Evolutionary conservation across 2,797 vertebrate species (phyloP).

Genomic region (Centropyge bicolor): DNA sequence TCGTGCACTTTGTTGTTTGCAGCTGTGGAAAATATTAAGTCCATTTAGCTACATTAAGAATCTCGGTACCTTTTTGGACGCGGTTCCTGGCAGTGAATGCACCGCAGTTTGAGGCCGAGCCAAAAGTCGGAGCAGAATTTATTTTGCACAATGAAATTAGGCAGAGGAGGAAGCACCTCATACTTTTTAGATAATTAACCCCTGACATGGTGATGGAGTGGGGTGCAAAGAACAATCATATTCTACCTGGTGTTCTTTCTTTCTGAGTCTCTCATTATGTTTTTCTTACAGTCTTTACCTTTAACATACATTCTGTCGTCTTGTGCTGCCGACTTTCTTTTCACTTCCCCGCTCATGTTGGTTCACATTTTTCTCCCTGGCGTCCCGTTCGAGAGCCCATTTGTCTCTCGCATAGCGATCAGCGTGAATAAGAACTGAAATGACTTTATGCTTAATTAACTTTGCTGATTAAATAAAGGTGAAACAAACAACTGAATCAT

Average conservation of each 20-base stretch:
- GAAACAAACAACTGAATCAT: background rate
- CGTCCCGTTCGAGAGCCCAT: background rate
- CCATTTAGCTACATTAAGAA: constrained; percentile 60
- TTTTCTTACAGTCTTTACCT: background rate
- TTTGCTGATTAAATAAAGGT: constrained; percentile 4
- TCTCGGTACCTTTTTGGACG: constrained; percentile 43
- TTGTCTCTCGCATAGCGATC: background rate
- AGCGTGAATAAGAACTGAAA: background rate
- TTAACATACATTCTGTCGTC: background rate
- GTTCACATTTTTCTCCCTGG: background rate
- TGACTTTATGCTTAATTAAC: constrained; percentile 1
- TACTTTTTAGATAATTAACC: constrained; percentile 66
- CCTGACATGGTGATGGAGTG: constrained; percentile 42
- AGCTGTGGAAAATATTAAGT: constrained; percentile 66
- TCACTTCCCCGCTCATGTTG: too few species aligned
- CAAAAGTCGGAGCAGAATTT: constrained; percentile 48
- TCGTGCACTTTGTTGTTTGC: constrained; percentile 47
- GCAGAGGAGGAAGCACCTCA: constrained; percentile 33
- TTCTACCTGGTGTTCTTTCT: background rate
- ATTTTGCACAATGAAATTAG: constrained; percentile 50
- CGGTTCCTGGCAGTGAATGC: constrained; percentile 51
- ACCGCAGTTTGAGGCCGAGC: constrained; percentile 40
- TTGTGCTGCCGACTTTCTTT: background rate
- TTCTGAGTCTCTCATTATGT: background rate
- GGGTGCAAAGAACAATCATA: constrained; percentile 13